phyloP scores from a whole-genome alignment of 2,113 vertebrate genomes.

The Propithecus coquereli region DNA sequence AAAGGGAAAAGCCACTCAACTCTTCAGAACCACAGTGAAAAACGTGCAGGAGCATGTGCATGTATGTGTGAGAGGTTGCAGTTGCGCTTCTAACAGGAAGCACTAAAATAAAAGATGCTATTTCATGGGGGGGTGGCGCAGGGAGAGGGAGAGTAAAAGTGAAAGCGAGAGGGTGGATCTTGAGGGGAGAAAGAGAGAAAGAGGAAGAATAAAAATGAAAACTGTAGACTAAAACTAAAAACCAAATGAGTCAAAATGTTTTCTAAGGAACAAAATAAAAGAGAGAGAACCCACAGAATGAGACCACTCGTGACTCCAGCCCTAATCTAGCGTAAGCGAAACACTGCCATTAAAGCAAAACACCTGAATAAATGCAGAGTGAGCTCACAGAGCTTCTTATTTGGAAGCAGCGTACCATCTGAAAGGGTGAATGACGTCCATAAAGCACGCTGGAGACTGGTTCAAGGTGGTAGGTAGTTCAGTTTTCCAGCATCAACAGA shows the following conservation, averaged over 20 bases:
- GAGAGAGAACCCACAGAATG: neutral
- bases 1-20: neutral
- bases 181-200: neutral
- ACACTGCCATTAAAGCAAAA: neutral
- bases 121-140: neutral
- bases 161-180: neutral
- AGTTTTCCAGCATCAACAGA: neutral
- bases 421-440: neutral
- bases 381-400: neutral
- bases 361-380: neutral
- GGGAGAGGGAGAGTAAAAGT: neutral
- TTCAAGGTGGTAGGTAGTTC: rapidly evolving
- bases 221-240: neutral
- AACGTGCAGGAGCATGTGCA: neutral
- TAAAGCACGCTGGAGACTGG: neutral
- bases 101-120: neutral
- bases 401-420: neutral
- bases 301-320: neutral
- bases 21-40: neutral
- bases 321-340: neutral
- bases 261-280: neutral
- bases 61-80: neutral
- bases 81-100: neutral
- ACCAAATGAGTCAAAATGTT: neutral
- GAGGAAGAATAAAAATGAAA: neutral